Evolutionary conservation across 1,140 invertebrate species (phyloP).

Genomic region (Kradibia gibbosae): DNA sequence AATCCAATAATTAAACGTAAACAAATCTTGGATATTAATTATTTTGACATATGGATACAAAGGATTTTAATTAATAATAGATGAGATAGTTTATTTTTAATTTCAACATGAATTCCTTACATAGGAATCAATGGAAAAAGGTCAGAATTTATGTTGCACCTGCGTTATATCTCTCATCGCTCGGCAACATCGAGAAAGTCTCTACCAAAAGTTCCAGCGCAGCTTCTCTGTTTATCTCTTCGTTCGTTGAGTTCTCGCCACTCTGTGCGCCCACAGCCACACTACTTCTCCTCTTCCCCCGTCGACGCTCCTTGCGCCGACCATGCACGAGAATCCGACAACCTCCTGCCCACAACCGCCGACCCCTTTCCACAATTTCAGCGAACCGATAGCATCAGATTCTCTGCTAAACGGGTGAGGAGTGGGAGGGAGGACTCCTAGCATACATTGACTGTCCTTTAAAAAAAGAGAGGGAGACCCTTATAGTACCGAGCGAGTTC

Average conservation of each 20-base stretch:
- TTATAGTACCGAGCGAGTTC: slow-evolving; percentile 49
- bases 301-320: not conserved
- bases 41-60: not conserved
- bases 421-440: not conserved
- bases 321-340: too few relatives aligned
- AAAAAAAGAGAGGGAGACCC: slow-evolving; percentile 27
- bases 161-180: slow-evolving; percentile 45
- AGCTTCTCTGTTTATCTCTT: slow-evolving; percentile 17
- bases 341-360: not conserved
- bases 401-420: slow-evolving; percentile 5
- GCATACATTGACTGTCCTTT: slow-evolving; percentile 21
- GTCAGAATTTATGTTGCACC: slow-evolving; percentile 38
- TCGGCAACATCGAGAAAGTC: slow-evolving; percentile 13
- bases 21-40: not conserved
- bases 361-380: slow-evolving; percentile 57
- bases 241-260: slow-evolving; percentile 21
- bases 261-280: not conserved
- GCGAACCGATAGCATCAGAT: slow-evolving; percentile 58
- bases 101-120: slow-evolving; percentile 13
- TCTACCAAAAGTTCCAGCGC: slow-evolving; percentile 28
- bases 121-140: slow-evolving; percentile 18
- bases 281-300: not conserved
- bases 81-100: not conserved
- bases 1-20: not conserved
- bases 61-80: slow-evolving; percentile 15